Base-by-base conservation (phyloP, 2,113 vertebrate species). In the Eurystomus gularis region DNA sequence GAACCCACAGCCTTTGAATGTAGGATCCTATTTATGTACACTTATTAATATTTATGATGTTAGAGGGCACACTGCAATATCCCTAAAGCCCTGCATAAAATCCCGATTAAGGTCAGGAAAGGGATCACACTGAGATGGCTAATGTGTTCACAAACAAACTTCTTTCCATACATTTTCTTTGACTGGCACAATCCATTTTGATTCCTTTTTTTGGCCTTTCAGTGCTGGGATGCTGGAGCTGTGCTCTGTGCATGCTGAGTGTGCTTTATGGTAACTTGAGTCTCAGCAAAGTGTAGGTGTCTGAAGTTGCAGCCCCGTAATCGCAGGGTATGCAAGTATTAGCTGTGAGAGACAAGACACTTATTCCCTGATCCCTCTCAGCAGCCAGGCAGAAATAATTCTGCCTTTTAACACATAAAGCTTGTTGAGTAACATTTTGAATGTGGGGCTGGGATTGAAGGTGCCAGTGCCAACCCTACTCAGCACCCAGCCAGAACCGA, bases 21-120 rank as follows among this genome's bases (percentile, higher is more conserved):
- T 71, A 82, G 72, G 80, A 88, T 86, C 86, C 88, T 91, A 91
- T 96, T 96, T 97, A 52, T 94, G 93, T 96, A 95, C 86, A 94
- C 89, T 91, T 89, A 94, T 97, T 94, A 95, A 93, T 97, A 95
- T 95, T 81, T 92, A 94, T 95, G 73, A 64, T 91, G 88, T 95
- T 94, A 91, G 90, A 95, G 81, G 95, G 93, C 3, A 4, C 52
- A 44, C 72, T 95, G 86, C 81, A 95, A 92, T 94, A 95, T 94
- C 83, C 90, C 94, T 95, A 96, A 93, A 93, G 88, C 78, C 88
- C 90, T 86, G 91, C 88, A 93, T 96, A 94, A 93, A 96, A 95
- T 92, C 81, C 66, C 26, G 10, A 86, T 95, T 89, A 93, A 92
- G 82, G 93, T 94, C 91, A 95, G 95, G 66, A 60, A 89, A 76